Evolutionary conservation across 1,140 invertebrate species (phyloP), one percentile per base, ranked within the genome.

Genomic region (Drosophila guanche): DNA sequence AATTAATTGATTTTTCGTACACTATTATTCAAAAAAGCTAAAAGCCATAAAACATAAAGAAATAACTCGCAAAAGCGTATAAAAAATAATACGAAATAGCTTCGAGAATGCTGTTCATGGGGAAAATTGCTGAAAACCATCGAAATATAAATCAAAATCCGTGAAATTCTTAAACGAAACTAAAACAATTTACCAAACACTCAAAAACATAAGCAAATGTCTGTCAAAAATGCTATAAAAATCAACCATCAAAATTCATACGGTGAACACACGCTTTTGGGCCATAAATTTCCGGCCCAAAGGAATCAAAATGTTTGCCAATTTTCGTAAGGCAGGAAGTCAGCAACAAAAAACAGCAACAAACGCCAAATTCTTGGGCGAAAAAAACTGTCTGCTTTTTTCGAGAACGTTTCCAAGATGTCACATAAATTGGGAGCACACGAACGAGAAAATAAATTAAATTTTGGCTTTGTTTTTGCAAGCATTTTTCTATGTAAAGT

Each of bases 391-490:
- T 27, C 25, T 27, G 25, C 5, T 6, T 27, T 27, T 27, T 27
- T 27, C 12, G 27, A 53, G 45, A 75, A 65, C 55, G 56, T 55
- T 75, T 80, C 58, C 63, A 60, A 80, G 72, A 65, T 80, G 72
- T 81, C 77, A 80, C 72, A 80, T 81, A 76, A 80, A 80, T 80
- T 80, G 71, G 78, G 79, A 76, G 68, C 77, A 60, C 65, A 60
- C 65, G 68, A 53, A 41, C 57, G 27, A 51, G 20, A 41, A 65
- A 65, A 65, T 65, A 65, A 51, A 65, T 56, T 55, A 43, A 42
- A 14, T 52, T 48, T 47, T 41, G 51, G 29, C 55, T 55, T 48
- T 12, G 20, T 57, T 53, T 69, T 76, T 63, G 73, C 74, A 70
- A 76, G 55, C 76, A 79, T 80, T 80, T 81, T 56, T 1, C 33